Evolutionary conservation across 64 coral and sea anemone genomes (phyloP).

Genomic region (Pocillopora damicornis): DNA sequence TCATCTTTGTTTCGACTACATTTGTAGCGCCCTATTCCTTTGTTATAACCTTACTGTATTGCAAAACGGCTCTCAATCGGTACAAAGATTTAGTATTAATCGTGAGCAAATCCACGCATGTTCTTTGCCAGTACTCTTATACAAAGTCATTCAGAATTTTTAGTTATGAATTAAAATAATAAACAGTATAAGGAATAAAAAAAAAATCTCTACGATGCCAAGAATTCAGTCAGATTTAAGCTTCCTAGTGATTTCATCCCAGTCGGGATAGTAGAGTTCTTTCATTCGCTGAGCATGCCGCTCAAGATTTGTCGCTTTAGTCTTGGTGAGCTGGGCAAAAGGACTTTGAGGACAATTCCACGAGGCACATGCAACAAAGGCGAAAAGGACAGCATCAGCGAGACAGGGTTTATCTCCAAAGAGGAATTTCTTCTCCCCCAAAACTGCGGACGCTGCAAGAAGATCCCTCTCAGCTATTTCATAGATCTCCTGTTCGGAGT

Average conservation of each 20-base stretch:
- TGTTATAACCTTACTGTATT: too few relatives aligned
- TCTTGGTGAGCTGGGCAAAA: constrained; percentile 19
- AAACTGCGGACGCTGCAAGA: constrained; percentile 24
- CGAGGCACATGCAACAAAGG: constrained; percentile 30
- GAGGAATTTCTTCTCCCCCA: constrained; percentile 55
- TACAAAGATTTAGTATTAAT: too few relatives aligned
- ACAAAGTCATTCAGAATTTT: too few relatives aligned
- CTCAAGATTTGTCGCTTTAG: constrained; percentile 46
- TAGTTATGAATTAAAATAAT: too few relatives aligned
- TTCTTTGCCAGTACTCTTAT: too few relatives aligned
- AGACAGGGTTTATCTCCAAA: constrained; percentile 60
- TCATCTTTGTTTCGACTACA: too few relatives aligned
- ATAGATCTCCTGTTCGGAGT: constrained; percentile 52
- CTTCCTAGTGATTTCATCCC: constrained; percentile 43
- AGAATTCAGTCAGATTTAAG: constrained; percentile 22
- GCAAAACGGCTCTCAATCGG: too few relatives aligned
- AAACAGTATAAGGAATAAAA: too few relatives aligned
- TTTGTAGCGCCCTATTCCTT: too few relatives aligned
- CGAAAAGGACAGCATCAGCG: constrained; percentile 53
- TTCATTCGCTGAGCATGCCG: constrained; percentile 54
- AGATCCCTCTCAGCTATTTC: constrained; percentile 56
- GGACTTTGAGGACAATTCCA: constrained; percentile 38
- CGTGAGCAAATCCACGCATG: too few relatives aligned
- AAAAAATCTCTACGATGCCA: too few relatives aligned
- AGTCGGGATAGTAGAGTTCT: constrained; percentile 56